These are phyloP conservation scores for Clunio marinus DNA, from an alignment of 2,888 invertebrate genomes.

Conservation along the genomic window DNA sequence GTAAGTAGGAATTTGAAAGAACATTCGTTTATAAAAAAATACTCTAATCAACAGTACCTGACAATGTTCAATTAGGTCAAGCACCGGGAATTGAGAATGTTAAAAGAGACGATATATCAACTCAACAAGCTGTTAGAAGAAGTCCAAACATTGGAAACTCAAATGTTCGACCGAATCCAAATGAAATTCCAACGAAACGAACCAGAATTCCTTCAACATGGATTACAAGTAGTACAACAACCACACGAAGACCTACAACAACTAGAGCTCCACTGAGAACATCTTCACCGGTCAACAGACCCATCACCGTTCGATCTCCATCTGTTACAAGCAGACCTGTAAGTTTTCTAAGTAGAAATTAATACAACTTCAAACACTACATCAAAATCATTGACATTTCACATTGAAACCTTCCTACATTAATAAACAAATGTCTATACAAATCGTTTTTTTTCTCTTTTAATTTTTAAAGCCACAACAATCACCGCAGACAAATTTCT, in stretches of 20 bases:
- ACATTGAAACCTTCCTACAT: too few relatives aligned
- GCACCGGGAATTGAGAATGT: not conserved
- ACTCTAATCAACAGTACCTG: not conserved
- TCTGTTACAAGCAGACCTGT: too few relatives aligned
- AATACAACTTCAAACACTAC: too few relatives aligned
- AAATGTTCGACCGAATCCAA: not conserved
- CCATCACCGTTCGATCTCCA: too few relatives aligned
- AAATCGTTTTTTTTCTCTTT: not conserved
- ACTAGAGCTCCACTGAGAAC: slow-evolving; percentile 21
- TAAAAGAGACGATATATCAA: not conserved
- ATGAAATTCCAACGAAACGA: slow-evolving; percentile 2
- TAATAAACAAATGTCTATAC: not conserved
- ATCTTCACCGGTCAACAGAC: not conserved
- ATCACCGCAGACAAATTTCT: not conserved
- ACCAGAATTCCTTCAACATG: slow-evolving; percentile 21
- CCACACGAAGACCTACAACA: slow-evolving; percentile 1
- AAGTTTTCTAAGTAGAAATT: too few relatives aligned
- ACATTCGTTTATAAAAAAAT: too few relatives aligned
- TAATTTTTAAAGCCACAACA: too few relatives aligned
- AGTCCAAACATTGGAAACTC: slow-evolving; percentile 7
- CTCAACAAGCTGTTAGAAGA: not conserved
- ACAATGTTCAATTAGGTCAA: slow-evolving; percentile 10
- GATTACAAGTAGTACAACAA: not conserved
- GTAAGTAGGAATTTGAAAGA: not conserved
- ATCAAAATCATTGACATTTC: too few relatives aligned